Conservation (phyloP, 2,888 invertebrate genomes). For the Sericinus montela region DNA sequence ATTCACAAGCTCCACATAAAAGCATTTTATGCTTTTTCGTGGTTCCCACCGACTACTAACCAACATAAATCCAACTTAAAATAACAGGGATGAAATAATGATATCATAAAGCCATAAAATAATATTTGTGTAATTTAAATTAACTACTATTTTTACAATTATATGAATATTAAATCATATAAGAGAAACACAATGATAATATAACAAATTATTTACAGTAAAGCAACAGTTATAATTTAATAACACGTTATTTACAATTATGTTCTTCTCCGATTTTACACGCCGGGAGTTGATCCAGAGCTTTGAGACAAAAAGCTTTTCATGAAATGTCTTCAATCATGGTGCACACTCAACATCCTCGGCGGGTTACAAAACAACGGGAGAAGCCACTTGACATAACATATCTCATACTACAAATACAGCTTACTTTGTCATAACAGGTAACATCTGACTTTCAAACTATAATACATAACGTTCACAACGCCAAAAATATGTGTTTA, state of each 20-base stretch:
- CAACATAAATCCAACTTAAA: conserved; percentile 26
- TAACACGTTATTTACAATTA: conserved; percentile 71
- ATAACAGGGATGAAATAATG: conserved; percentile 30
- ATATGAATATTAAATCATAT: conserved; percentile 45
- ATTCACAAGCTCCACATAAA: not conserved
- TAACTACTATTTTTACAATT: conserved; percentile 44
- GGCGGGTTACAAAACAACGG: not conserved
- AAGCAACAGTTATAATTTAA: conserved; percentile 75
- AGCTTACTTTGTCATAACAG: conserved; percentile 78
- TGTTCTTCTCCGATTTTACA: conserved; percentile 41
- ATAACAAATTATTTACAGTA: conserved; percentile 75
- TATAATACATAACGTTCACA: conserved; percentile 78
- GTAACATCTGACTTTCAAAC: conserved; percentile 78
- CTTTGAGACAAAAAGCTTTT: not conserved
- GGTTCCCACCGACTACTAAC: conserved; percentile 10
- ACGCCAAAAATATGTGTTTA: conserved; percentile 70
- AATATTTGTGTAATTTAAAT: conserved; percentile 45
- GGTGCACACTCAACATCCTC: not conserved
- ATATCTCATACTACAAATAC: conserved; percentile 57
- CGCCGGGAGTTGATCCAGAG: not conserved
- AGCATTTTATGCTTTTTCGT: not conserved
- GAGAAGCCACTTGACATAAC: conserved; percentile 14
- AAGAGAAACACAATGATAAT: conserved; percentile 60
- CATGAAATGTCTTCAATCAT: not conserved
- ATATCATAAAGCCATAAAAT: conserved; percentile 41